These are phyloP conservation scores for Euglossa dilemma DNA, from an alignment of 1,140 invertebrate species.

Conservation along the genomic window DNA sequence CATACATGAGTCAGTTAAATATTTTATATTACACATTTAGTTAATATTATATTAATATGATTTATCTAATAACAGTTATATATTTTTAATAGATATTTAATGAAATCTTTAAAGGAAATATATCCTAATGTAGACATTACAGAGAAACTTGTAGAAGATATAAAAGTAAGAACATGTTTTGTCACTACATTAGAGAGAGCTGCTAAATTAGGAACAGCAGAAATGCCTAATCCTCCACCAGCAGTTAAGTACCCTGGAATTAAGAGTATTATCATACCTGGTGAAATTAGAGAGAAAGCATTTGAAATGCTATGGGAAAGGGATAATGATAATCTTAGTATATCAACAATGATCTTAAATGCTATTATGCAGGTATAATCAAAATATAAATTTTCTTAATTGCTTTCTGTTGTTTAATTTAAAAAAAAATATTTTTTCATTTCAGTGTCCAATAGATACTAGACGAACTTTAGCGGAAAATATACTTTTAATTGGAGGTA, in stretches of 20 bases:
- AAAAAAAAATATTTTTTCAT: slow-evolving; percentile 49
- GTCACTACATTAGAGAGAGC: slow-evolving; percentile 90
- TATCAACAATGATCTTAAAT: slow-evolving; percentile 93
- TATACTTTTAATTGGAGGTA: slow-evolving; percentile 93
- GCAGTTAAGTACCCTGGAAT: slow-evolving; percentile 89
- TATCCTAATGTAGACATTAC: slow-evolving; percentile 79
- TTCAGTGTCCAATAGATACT: slow-evolving; percentile 90
- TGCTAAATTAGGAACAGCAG: slow-evolving; percentile 82
- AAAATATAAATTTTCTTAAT: not conserved
- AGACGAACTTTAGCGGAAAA: slow-evolving; percentile 89
- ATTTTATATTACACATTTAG: no score
- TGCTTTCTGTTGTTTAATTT: not conserved
- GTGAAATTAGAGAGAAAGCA: slow-evolving; percentile 88
- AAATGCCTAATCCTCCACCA: slow-evolving; percentile 82
- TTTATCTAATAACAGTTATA: not conserved
- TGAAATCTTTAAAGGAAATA: slow-evolving; percentile 61
- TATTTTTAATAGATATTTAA: slow-evolving; percentile 67
- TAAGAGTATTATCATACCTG: slow-evolving; percentile 86
- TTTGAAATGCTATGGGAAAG: slow-evolving; percentile 93
- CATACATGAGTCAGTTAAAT: slow-evolving; percentile 85
- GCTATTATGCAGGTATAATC: slow-evolving; percentile 88
- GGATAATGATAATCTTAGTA: slow-evolving; percentile 91
- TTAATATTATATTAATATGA: not conserved
- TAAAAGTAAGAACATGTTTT: slow-evolving; percentile 91
- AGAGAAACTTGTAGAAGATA: slow-evolving; percentile 86